Evolutionary conservation across 2,113 vertebrate species (phyloP).

Genomic region (Paedocypris sp.): DNA sequence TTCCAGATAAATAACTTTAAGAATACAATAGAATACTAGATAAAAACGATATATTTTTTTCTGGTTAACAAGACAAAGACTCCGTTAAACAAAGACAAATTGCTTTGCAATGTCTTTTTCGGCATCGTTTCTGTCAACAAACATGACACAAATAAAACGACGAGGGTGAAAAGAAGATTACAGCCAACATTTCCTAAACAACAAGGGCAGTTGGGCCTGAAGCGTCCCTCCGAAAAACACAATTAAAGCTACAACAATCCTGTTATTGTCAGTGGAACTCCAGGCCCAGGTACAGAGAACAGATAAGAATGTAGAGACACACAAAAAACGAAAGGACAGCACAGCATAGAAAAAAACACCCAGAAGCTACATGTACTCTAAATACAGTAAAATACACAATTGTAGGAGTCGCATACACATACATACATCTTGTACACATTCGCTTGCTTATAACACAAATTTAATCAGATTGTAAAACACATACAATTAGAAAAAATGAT

Average conservation of each 20-base stretch:
- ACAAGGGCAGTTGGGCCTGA: neutral
- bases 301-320: neutral
- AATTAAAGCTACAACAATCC: neutral
- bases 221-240: neutral
- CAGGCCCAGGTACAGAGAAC: neutral
- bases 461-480: too few species aligned
- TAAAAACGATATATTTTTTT: neutral
- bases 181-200: neutral
- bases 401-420: too few species aligned
- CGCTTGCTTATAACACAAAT: too few species aligned
- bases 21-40: too few species aligned
- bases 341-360: neutral
- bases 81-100: slow-evolving; percentile 1
- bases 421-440: too few species aligned
- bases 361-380: too few species aligned
- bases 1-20: too few species aligned
- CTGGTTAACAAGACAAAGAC: neutral
- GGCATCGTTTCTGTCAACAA: neutral
- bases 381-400: too few species aligned
- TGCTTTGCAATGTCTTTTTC: slow-evolving; percentile 6
- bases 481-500: too few species aligned
- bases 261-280: neutral
- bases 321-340: neutral
- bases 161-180: neutral
- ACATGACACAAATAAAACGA: slow-evolving; percentile 10